Base-by-base conservation (phyloP, 2,888 invertebrate species). In the Trichopria drosophilae region DNA sequence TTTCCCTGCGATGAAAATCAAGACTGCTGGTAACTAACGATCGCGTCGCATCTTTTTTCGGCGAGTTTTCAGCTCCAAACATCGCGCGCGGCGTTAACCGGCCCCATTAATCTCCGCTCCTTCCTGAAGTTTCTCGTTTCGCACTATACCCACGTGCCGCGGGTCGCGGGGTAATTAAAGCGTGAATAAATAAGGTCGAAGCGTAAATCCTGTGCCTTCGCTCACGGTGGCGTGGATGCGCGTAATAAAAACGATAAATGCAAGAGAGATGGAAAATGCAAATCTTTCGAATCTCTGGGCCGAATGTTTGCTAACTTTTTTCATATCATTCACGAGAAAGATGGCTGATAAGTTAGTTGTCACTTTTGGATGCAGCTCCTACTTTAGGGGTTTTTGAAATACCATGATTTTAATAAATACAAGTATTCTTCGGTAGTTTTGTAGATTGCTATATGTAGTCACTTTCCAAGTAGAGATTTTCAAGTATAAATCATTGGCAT, bases 111-210 rank as follows among this genome's bases (percentile, higher is more conserved):
- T 69, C 67, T 66, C 62, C 43, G 55, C 54, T 64, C 59, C 60
- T 58, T 63, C 63, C 64, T 62, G 63, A 72, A 72, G 66, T 72
- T 71, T 69, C 69, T 66, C 68, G 65, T 69, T 69, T 67, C 69
- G 62, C 59, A 63, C 58, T 62, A 60, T 37, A 59, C 48, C 58
- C 60, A 60, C 60, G 62, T 55, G 60, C 59, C 51, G 46, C 50
- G 19, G 31, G 62, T 59, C 64, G 62, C 60, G 58, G 63, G 71
- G 70, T 72, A 72, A 72, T 72, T 72, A 72, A 72, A 71, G 64
- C 69, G 65, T 67, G 70, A 71, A 72, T 72, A 72, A 73, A 72
- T 72, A 72, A 72, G 67, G 64, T 62, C 59, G 63, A 59, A 61
- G 65, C 67, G 70, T 67, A 69, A 72, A 70, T 71, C 69, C 63